phyloP scores from a whole-genome alignment of 2,797 vertebrate genomes.

The Eptatretus atami region DNA sequence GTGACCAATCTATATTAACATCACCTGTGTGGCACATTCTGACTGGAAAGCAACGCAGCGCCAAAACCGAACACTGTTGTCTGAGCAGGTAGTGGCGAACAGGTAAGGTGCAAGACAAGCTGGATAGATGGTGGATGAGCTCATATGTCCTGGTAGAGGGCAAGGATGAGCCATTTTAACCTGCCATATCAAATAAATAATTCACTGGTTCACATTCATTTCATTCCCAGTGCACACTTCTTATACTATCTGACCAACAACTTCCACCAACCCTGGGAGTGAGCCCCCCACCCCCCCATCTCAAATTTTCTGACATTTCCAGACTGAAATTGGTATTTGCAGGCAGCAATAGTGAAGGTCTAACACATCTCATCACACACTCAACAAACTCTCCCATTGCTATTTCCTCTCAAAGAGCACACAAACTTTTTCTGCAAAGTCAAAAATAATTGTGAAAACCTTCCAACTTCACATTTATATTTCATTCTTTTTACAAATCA shows the following conservation, averaged over 20 bases:
- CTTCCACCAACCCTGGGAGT: background rate
- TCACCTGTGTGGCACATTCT: too few species aligned
- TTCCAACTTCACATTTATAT: too few species aligned
- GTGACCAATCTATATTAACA: too few species aligned
- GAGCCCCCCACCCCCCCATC: background rate
- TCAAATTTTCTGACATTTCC: background rate
- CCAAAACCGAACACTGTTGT: slow-evolving; percentile 78
- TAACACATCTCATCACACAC: slow-evolving; percentile 7
- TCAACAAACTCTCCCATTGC: too few species aligned
- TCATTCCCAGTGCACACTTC: background rate
- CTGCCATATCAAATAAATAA: background rate
- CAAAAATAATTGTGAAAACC: too few species aligned
- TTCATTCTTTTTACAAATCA: too few species aligned
- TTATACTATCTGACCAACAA: background rate
- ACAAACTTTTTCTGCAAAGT: too few species aligned
- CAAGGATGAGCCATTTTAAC: slow-evolving; percentile 9
- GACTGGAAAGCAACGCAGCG: slow-evolving; percentile 20
- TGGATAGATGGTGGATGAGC: slow-evolving; percentile 63
- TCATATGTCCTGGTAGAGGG: slow-evolving; percentile 42
- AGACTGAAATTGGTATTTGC: background rate
- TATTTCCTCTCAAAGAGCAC: too few species aligned
- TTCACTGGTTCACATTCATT: too few species aligned
- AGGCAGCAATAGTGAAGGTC: background rate
- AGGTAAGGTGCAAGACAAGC: slow-evolving; percentile 59
- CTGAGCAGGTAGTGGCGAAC: slow-evolving; percentile 66